Base-by-base conservation (phyloP, 2,888 invertebrate species). In the Scotopteryx bipunctaria region DNA sequence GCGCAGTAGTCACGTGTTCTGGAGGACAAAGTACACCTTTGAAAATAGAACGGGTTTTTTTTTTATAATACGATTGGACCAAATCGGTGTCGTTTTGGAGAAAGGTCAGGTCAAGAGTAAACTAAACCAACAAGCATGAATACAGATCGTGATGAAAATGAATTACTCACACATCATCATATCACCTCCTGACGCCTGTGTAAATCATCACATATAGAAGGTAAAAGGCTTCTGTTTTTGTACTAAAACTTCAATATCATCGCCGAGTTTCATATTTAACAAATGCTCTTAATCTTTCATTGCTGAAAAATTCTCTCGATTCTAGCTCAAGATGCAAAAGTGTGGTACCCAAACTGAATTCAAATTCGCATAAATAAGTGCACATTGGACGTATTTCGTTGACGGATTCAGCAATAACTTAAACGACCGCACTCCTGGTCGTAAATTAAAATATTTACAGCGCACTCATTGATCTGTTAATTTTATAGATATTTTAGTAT, bases 401-500 rank as follows among this genome's bases (percentile, higher is more conserved):
- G 15, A 31, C 5, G 23, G 19, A 43, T 57, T 57, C 42, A 35
- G 41, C 51, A 59, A 57, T 57, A 44, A 27, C 5, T 38, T 47
- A 33, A 36, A 59, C 21, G 23, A 47, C 46, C 56, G 37, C 32
- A 1, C 9, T 48, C 38, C 56, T 37, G 52, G 61, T 59, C 50
- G 40, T 54, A 41, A 50, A 42, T 38, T 45, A 27, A 55, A 48
- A 46, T 49, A 49, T 49, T 55, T 47, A 55, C 46, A 45, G 31
- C 36, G 43, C 43, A 54, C 50, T 57, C 52, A 60, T 58, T 54
- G 42, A 50, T 44, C 44, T 14, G 57, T 58, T 56, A 58, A 62
- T 59, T 62, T 62, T 59, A 59, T 59, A 52, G 54, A 42, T 55
- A 56, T 52, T 56, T 59, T 53, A 56, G 32, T 54, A 55, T 55